phyloP scores from a whole-genome alignment of 2,113 vertebrate species.

The Oenanthe melanoleuca region DNA sequence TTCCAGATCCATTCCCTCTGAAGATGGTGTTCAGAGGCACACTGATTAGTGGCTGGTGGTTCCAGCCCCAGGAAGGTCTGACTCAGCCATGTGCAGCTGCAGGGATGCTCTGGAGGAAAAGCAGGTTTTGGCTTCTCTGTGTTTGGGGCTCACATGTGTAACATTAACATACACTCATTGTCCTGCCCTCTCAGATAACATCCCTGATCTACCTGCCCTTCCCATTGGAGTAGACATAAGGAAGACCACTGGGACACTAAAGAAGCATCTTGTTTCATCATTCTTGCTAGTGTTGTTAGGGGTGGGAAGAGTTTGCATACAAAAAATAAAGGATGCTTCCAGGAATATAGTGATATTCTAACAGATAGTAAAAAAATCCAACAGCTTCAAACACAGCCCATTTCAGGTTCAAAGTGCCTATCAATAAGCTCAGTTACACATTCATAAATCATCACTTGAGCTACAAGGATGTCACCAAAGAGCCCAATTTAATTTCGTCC shows the following conservation, averaged over 20 bases:
- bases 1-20: not conserved
- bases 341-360: not conserved
- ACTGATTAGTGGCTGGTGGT: rapidly evolving
- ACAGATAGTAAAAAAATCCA: not conserved
- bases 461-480: not conserved
- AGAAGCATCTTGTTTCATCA: not conserved
- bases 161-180: not conserved
- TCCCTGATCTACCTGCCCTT: not conserved
- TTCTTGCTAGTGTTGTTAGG: not conserved
- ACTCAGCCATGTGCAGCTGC: not conserved
- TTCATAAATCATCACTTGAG: not conserved
- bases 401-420: not conserved
- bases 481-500: not conserved
- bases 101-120: not conserved
- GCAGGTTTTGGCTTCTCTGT: not conserved
- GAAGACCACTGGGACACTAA: not conserved
- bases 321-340: not conserved
- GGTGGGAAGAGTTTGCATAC: not conserved
- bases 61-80: not conserved
- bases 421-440: not conserved
- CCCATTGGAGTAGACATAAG: not conserved
- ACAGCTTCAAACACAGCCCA: not conserved
- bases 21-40: not conserved
- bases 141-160: not conserved
- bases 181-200: not conserved